Conservation (phyloP, 1,140 invertebrate genomes). For the Drosophila nebulosa region DNA sequence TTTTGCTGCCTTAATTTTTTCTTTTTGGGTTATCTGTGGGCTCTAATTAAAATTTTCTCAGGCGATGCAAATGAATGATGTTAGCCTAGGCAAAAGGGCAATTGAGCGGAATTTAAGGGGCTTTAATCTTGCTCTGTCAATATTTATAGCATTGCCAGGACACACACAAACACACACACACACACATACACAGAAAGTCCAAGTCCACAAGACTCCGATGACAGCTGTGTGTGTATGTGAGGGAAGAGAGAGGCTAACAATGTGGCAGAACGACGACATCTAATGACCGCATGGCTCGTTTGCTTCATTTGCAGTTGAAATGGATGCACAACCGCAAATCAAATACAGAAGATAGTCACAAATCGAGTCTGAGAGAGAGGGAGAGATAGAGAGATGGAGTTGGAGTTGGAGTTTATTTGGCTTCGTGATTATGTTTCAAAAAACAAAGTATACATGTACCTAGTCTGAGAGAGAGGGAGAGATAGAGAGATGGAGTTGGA, state of each 20-base stretch:
- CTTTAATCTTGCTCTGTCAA: slow-evolving; percentile 43
- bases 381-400: not conserved
- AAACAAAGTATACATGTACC: not conserved
- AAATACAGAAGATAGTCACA: slow-evolving; percentile 51
- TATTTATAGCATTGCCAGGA: slow-evolving; percentile 12
- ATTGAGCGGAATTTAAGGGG: slow-evolving; percentile 36
- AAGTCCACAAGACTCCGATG: slow-evolving; percentile 7
- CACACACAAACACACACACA: not conserved
- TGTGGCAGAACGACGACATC: slow-evolving; percentile 37
- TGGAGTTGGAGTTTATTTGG: not conserved
- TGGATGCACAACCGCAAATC: slow-evolving; percentile 77
- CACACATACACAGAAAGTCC: not conserved
- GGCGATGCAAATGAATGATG: slow-evolving; percentile 44
- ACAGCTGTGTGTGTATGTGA: slow-evolving; percentile 2
- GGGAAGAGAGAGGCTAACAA: slow-evolving; percentile 28
- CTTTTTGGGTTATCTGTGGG: not conserved
- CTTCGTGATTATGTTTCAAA: not conserved
- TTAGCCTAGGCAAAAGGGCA: slow-evolving; percentile 15
- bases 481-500: not conserved
- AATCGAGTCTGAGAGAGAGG: not conserved
- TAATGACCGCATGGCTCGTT: slow-evolving; percentile 75
- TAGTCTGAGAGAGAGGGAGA: not conserved
- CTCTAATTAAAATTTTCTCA: slow-evolving; percentile 63
- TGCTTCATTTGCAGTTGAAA: slow-evolving; percentile 75
- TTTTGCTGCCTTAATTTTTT: not conserved